Evolutionary conservation across 2,888 invertebrate genomes (phyloP), one percentile per base, ranked within the genome.

Genomic region (Oligia strigilis): DNA sequence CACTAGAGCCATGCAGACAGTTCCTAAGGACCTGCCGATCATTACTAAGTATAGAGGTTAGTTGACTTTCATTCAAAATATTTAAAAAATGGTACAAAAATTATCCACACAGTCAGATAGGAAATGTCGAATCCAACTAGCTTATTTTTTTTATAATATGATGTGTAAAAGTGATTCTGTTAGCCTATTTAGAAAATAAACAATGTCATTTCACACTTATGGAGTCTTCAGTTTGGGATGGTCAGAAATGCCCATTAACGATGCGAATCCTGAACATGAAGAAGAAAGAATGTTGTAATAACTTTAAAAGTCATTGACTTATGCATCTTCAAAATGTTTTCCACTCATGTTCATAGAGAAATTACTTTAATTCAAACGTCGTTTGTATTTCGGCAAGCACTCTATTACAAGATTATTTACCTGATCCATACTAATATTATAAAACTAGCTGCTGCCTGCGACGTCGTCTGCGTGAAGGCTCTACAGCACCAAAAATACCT

Each of bases 11-110:
- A 97, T 98, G 84, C 98, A 98, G 91, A 97, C 98, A 80, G 98
- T 98, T 91, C 98, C 98, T 43, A 98, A 98, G 69, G 99, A 98
- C 91, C 98, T 98, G 36, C 98, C 98, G 23, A 98, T 99, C 81
- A 98, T 98, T 90, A 99, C 99, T 62, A 99, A 99, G 96, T 99
- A 98, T 95, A 99, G 98, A 98, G 98, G 99, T 99, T 95, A 94
- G 84, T 74, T n/a, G 29, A 13, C 0, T n/a, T 58, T 49, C 49
- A 49, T 3, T 0, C 49, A 13, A 49, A 13, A 49, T 43, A 43
- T 43, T 40, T 4, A 49, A 46, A 46, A 49, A 46, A 13, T 13
- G 29, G 29, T 46, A 46, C 46, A 13, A 46, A 0, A 49, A 49
- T 13, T 49, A 13, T 49, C 13, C 13, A 13, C 49, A 46, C 46